Evolutionary conservation across 2,113 vertebrate genomes (phyloP), one percentile per base, ranked within the genome.

Genomic region (Castor canadensis): DNA sequence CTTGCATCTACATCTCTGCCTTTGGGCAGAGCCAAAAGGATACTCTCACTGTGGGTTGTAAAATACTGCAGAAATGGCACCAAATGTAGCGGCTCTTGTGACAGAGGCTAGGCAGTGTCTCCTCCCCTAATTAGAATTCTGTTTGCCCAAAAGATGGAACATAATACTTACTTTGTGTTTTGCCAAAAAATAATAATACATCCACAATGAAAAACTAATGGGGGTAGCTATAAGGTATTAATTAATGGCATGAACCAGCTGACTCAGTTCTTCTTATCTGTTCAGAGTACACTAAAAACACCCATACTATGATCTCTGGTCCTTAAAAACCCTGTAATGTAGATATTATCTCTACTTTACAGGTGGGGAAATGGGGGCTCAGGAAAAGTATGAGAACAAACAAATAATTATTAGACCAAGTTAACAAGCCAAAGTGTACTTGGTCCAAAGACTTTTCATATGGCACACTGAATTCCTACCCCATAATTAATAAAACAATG

Each of bases 131-230:
- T 9, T 17, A 45, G 28, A 69, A 67, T 1, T 45, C 72, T n/a
- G 28, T 72, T 62, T 45, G 30, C 24, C 19, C 15, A 5, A 92
- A 13, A 87, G 38, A 54, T 58, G 20, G 69, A 79, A 75, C 20
- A 56, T 49, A 56, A 13, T 82, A 69, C 20, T 81, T 26, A 45
- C 3, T 80, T 89, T 58, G 30, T 49, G 30, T 54, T 84, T 75
- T 52, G 15, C 9, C 6, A 75, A 94, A 75, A 4, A 66, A 77
- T 47, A 85, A 64, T 38, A 67, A 58, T 71, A 73, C 1, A 92
- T 49, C 62, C 30, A 94, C 4, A 88, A 93, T 58, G 82, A 93
- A 94, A 85, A 96, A 92, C 3, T 38, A 89, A 56, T 22, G 67
- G 67, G 72, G n/a, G 45, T 15, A 93, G 75, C 40, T 52, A 77